Evolutionary conservation across 64 coral and sea anemone species (phyloP), one percentile per base, ranked within the genome.

Genomic region (Montipora foliosa): DNA sequence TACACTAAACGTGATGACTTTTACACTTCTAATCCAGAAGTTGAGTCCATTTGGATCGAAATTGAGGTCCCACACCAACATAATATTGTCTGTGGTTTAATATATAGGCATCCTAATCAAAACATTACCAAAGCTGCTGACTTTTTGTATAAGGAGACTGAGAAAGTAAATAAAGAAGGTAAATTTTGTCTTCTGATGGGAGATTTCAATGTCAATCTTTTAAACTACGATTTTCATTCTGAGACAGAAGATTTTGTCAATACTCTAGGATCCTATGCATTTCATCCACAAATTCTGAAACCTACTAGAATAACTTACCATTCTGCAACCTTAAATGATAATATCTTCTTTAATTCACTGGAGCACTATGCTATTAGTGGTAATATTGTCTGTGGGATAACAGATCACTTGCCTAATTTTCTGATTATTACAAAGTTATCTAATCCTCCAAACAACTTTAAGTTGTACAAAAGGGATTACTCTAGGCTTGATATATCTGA

Each of bases 271-370:
- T 84, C 90, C 14, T 84, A 25, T 44, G 11, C n/a, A 3, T 84
- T 84, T 8, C 11, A 89, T 17, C 90, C 90, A 13, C 81, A 93
- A 15, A 93, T 93, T 48, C 44, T 92, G 53, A 75, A 92, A 77
- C 82, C 91, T 22, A 93, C 91, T 67, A 93, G 91, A 87, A 93
- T 93, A 11, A 93, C 80, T 44, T 16, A 80, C 53, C 75, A 79
- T 20, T 79, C 88, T 9, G 46, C 74, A 3, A 90, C 75, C 0
- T 59, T 91, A n/a, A 91, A 84, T 49, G 90, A 85, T 48, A 84
- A 92, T 58, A 92, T 92, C 17, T 92, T 84, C 72, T 92, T 92
- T 92, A 92, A 92, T 61, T 91, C 78, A 25, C 15, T 93, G 16
- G 91, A 93, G n/a, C 49, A 77, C 49, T 49, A 93, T n/a, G 76